Conservation (phyloP, 1,140 invertebrate genomes). For the Stegodyphus dumicola region DNA sequence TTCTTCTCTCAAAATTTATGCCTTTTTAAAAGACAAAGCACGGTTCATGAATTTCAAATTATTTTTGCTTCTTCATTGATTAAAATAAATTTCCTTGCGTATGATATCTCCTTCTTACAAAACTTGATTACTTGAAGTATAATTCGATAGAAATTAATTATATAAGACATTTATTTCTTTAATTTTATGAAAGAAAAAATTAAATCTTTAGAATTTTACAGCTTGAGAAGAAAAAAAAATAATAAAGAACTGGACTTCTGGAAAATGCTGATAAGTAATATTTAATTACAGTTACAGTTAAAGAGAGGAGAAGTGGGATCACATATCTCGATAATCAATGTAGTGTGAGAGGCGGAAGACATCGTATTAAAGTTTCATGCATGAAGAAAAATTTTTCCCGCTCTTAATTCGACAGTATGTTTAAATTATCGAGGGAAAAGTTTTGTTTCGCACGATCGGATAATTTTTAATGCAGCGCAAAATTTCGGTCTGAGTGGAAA, state of each 20-base stretch:
- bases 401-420: constrained; percentile 1
- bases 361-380: constrained; percentile 25
- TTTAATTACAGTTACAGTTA: constrained; percentile 34
- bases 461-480: constrained; percentile 20
- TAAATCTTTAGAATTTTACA: too few relatives aligned
- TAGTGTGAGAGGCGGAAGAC: not conserved
- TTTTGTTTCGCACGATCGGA: not conserved
- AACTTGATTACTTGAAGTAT: too few relatives aligned
- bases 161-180: too few relatives aligned
- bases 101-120: too few relatives aligned
- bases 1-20: too few relatives aligned
- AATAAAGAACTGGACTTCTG: not conserved
- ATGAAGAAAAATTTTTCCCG: constrained; percentile 13
- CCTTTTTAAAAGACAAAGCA: too few relatives aligned
- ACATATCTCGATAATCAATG: constrained; percentile 28
- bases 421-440: constrained; percentile 15
- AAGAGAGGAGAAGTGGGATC: not conserved
- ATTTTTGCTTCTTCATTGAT: too few relatives aligned
- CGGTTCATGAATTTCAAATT: too few relatives aligned
- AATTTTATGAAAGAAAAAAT: too few relatives aligned
- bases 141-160: too few relatives aligned
- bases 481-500: not conserved
- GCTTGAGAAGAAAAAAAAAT: too few relatives aligned
- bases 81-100: too few relatives aligned
- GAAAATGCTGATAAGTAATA: constrained; percentile 40